Percentiles rank a stretch among this genome's conserved stretches.
phyloP scores from a whole-genome alignment of 2,888 invertebrate species.

The Taphrorychus bicolor region DNA sequence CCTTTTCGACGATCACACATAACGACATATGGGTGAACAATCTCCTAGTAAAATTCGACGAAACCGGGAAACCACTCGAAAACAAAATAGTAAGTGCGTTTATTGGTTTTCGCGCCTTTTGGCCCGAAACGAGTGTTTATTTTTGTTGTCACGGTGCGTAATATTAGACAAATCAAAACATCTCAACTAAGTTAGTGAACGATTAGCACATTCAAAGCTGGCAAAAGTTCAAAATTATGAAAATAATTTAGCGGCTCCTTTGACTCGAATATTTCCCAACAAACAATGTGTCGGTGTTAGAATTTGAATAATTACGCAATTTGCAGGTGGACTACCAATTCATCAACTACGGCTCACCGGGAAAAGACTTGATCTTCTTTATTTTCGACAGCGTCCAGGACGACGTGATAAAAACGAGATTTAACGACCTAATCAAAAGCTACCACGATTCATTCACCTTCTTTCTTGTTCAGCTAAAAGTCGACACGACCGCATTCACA shows the following conservation, averaged over 20 bases:
- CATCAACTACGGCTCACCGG: conserved; percentile 60
- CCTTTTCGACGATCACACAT: conserved; percentile 64
- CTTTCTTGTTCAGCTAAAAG: conserved; percentile 50
- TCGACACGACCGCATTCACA: conserved; percentile 51
- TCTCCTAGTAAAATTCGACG: conserved; percentile 60
- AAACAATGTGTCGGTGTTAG: too few relatives aligned
- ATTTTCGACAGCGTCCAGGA: conserved; percentile 60
- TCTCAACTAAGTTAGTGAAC: not conserved
- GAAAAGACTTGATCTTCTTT: conserved; percentile 63
- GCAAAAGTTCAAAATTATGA: not conserved
- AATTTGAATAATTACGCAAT: too few relatives aligned
- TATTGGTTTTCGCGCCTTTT: not conserved
- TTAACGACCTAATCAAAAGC: conserved; percentile 59
- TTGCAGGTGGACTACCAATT: conserved; percentile 62
- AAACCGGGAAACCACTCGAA: conserved; percentile 46
- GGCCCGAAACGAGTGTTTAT: not conserved
- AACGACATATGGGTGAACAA: conserved; percentile 67
- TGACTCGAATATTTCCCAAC: too few relatives aligned
- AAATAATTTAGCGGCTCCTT: not conserved
- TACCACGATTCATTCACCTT: conserved; percentile 61
- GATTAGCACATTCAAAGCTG: not conserved
- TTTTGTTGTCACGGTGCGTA: not conserved
- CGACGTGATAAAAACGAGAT: conserved; percentile 54
- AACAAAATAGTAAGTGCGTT: conserved; percentile 56
- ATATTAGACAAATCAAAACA: conserved; percentile 3